Conservation (phyloP, 37 sponge, comb jelly and placozoan species). For the Mnemiopsis leidyi region DNA sequence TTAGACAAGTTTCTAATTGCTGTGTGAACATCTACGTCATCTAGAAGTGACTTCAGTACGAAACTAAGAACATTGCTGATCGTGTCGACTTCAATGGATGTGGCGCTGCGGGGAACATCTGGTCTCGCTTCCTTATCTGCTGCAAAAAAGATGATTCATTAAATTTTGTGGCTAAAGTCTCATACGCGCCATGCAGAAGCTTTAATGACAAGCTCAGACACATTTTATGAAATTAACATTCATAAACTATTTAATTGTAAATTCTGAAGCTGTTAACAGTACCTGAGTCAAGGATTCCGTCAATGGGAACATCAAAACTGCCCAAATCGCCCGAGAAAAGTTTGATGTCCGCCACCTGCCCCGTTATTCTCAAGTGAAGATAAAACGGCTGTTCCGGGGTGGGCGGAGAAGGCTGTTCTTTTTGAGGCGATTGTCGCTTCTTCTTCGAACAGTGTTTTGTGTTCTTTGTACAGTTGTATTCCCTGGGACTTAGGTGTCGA, state of each 20-base stretch:
- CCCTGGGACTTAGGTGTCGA: constrained; percentile 30
- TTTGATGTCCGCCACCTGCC: constrained; percentile 33
- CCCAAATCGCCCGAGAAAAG: neutral
- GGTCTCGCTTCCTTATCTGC: neutral
- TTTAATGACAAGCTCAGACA: too few relatives aligned
- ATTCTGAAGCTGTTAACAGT: neutral
- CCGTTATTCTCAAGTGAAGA: constrained; percentile 44
- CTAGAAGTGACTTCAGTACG: constrained; percentile 68
- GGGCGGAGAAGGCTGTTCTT: constrained; percentile 7
- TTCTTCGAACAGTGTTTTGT: constrained; percentile 2
- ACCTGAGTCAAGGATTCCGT: constrained; percentile 10
- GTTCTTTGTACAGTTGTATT: neutral
- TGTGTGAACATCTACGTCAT: constrained; percentile 75
- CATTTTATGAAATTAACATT: too few relatives aligned
- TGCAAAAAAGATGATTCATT: too few relatives aligned
- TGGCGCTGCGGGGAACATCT: neutral
- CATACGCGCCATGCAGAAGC: too few relatives aligned
- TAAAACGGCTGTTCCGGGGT: constrained; percentile 8
- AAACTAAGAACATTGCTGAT: constrained; percentile 49
- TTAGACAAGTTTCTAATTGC: constrained; percentile 69
- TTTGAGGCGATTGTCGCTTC: neutral
- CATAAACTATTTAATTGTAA: too few relatives aligned
- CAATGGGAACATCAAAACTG: constrained; percentile 26
- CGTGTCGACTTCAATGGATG: neutral
- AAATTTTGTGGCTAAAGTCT: too few relatives aligned